Evolutionary conservation across 2,113 vertebrate species (phyloP).

Genomic region (Malurus alboscapulatus): DNA sequence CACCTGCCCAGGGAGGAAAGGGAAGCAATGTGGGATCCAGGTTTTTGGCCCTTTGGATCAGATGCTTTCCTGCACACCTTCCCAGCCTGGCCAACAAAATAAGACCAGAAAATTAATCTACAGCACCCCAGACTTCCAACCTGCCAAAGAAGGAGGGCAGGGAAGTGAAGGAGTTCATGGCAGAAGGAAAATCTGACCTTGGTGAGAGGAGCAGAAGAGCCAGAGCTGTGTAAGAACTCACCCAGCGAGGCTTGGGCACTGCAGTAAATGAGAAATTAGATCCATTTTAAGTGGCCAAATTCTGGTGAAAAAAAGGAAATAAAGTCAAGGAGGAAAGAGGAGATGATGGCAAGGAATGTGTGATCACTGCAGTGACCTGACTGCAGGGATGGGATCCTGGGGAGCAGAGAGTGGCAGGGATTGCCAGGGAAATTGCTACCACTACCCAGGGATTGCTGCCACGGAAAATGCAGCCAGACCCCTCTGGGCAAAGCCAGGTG

Average conservation of each 20-base stretch:
- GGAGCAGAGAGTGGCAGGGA: neutral
- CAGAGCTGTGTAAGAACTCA: neutral
- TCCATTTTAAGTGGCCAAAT: neutral
- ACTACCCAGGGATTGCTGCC: neutral
- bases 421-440: too few species aligned
- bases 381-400: neutral
- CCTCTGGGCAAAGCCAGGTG: neutral
- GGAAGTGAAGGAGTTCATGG: neutral
- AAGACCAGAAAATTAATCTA: neutral
- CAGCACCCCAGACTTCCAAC: neutral
- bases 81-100: neutral
- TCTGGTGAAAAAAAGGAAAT: neutral
- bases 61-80: neutral
- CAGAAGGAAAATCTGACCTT: neutral
- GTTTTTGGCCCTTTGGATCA: neutral
- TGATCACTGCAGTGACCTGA: neutral
- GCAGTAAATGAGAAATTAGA: neutral
- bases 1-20: neutral
- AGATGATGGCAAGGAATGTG: neutral
- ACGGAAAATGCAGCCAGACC: neutral
- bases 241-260: accelerated
- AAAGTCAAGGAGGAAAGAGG: neutral
- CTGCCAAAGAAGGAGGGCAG: neutral
- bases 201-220: neutral
- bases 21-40: neutral